Conservation (phyloP, 2,888 invertebrate genomes). For the Conus canariensis region DNA sequence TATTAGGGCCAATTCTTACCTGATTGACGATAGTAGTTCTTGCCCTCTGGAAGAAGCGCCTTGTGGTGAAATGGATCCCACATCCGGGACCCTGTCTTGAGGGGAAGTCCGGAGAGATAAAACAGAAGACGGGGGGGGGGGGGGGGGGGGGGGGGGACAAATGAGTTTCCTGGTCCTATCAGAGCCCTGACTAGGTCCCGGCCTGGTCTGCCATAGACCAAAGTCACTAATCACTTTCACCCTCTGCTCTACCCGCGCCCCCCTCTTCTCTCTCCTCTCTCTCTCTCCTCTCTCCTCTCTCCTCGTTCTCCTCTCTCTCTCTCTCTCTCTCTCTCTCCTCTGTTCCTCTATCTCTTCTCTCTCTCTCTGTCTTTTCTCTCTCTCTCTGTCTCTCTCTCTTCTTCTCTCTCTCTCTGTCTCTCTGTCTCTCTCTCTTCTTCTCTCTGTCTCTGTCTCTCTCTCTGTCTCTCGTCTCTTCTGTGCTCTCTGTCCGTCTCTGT, state of each 20-base stretch:
- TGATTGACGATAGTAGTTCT: not conserved
- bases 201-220: not conserved
- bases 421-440: not conserved
- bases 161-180: not conserved
- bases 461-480: too few species aligned
- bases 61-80: not conserved
- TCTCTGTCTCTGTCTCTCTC: not conserved
- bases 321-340: not conserved
- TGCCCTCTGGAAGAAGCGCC: not conserved
- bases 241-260: not conserved
- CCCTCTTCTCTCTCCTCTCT: not conserved
- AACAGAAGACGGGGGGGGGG: not conserved
- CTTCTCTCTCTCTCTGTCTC: not conserved
- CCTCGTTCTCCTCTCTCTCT: not conserved
- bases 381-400: not conserved
- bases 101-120: not conserved
- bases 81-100: not conserved
- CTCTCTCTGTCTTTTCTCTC: not conserved
- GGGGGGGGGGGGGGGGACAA: not conserved
- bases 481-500: not conserved
- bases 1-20: conserved; percentile 14
- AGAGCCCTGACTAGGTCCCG: not conserved
- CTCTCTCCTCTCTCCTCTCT: not conserved
- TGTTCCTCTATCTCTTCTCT: not conserved
- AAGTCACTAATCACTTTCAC: not conserved